phyloP scores from a whole-genome alignment of 2,888 invertebrate genomes.

The Rhagophthalmus giganteus region DNA sequence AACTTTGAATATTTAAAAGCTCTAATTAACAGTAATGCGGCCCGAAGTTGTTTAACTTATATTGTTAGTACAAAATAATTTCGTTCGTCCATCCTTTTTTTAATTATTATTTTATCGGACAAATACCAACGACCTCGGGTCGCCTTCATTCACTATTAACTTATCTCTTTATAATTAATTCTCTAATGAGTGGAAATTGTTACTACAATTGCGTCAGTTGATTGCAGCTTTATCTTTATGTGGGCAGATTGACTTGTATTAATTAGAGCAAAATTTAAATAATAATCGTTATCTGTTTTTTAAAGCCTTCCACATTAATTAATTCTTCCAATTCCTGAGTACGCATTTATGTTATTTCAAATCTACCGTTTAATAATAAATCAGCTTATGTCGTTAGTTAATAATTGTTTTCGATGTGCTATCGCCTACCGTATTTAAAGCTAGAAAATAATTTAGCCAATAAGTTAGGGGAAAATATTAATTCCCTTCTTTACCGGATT shows the following conservation, averaged over 20 bases:
- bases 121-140: slow-evolving; percentile 35
- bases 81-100: slow-evolving; percentile 10
- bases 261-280: slow-evolving; percentile 42
- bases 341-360: slow-evolving; percentile 7
- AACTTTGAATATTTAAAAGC: slow-evolving; percentile 23
- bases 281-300: slow-evolving; percentile 33
- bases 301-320: slow-evolving; percentile 27
- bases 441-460: too few species aligned
- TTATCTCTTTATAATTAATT: slow-evolving; percentile 45
- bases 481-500: too few species aligned
- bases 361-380: slow-evolving; percentile 2
- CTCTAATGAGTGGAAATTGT: slow-evolving; percentile 47
- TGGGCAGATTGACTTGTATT: slow-evolving; percentile 45
- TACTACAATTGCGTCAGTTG: slow-evolving; percentile 45
- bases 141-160: slow-evolving; percentile 40
- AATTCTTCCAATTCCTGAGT: slow-evolving; percentile 7
- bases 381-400: background rate
- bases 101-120: slow-evolving; percentile 29
- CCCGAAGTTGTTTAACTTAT: slow-evolving; percentile 18
- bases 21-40: slow-evolving; percentile 24
- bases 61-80: slow-evolving; percentile 8
- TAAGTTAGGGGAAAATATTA: too few species aligned
- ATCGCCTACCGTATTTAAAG: too few species aligned
- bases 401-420: too few species aligned
- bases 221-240: slow-evolving; percentile 33